These are phyloP conservation scores for Bursaphelenchus okinawaensis DNA, from an alignment of 2,888 invertebrate species.

Conservation along the genomic window DNA sequence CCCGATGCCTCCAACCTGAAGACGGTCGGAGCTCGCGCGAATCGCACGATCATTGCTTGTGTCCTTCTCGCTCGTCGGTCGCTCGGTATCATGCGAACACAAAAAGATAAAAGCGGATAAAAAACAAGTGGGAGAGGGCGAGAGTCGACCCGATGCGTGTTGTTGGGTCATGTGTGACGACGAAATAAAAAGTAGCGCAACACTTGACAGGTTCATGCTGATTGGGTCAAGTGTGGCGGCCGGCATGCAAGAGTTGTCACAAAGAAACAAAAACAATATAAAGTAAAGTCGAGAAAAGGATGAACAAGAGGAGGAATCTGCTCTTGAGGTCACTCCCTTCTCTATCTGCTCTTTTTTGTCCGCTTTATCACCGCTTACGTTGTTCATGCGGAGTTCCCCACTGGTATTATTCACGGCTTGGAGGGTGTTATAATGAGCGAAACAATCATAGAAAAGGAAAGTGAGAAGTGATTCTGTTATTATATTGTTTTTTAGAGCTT, in stretches of 20 bases:
- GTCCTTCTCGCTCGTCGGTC: neutral
- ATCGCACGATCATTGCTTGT: neutral
- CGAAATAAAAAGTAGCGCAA: no score
- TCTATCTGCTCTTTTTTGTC: no score
- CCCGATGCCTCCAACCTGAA: slow-evolving; percentile 1
- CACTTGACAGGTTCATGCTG: no score
- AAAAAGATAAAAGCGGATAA: slow-evolving; percentile 6
- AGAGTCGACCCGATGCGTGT: neutral
- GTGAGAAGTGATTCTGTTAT: no score
- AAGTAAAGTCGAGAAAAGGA: neutral
- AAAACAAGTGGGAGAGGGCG: neutral
- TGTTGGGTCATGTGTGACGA: no score
- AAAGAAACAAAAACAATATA: slow-evolving; percentile 6
- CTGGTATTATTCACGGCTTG: neutral
- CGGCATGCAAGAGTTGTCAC: neutral
- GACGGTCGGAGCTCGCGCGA: neutral
- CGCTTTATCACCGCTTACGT: neutral
- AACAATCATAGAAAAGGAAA: no score
- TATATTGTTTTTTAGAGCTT: no score
- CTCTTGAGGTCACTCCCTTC: neutral
- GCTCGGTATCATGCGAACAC: slow-evolving; percentile 4
- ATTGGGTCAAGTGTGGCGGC: neutral
- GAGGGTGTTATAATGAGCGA: no score
- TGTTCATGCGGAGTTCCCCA: no score
- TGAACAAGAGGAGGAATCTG: neutral